Percentiles rank a stretch among this genome's conserved stretches.
phyloP scores from a whole-genome alignment of 2,888 invertebrate genomes.

The Choreutis nemorana region DNA sequence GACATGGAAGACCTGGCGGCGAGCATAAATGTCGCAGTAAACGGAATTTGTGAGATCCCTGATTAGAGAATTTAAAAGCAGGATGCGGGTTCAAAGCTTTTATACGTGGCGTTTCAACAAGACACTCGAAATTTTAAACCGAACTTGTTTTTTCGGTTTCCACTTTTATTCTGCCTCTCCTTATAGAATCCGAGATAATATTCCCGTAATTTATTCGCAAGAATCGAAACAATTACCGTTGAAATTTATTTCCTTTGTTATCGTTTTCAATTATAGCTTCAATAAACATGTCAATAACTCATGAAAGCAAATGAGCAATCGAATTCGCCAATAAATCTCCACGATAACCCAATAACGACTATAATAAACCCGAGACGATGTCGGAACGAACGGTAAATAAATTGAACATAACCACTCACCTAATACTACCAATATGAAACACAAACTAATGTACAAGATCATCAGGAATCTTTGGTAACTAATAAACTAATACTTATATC shows the following conservation, averaged over 20 bases:
- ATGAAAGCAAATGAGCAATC: constrained; percentile 22
- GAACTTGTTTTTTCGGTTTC: no score
- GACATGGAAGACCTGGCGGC: constrained; percentile 26
- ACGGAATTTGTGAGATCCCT: constrained; percentile 32
- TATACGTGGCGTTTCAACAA: no score
- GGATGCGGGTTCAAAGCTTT: no score
- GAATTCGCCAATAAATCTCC: constrained; percentile 27
- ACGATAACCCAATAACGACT: constrained; percentile 24
- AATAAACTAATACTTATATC: constrained; percentile 59
- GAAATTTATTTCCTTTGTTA: no score
- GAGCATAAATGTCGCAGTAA: constrained; percentile 29
- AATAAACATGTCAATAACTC: constrained; percentile 20
- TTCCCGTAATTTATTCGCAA: no score
- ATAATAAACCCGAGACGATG: constrained; percentile 11
- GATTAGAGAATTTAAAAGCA: no score
- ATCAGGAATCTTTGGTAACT: constrained; percentile 66
- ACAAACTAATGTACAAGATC: constrained; percentile 66
- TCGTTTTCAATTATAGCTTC: no score
- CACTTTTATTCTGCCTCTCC: no score
- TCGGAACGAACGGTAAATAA: constrained; percentile 14
- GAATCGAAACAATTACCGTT: no score
- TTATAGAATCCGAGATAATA: no score
- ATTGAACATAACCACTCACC: constrained; percentile 37
- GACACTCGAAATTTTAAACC: no score
- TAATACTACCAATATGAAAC: constrained; percentile 67